Conservation (phyloP, 53 echinoderm and acorn worm genomes). For the Hippasteria phrygiana region DNA sequence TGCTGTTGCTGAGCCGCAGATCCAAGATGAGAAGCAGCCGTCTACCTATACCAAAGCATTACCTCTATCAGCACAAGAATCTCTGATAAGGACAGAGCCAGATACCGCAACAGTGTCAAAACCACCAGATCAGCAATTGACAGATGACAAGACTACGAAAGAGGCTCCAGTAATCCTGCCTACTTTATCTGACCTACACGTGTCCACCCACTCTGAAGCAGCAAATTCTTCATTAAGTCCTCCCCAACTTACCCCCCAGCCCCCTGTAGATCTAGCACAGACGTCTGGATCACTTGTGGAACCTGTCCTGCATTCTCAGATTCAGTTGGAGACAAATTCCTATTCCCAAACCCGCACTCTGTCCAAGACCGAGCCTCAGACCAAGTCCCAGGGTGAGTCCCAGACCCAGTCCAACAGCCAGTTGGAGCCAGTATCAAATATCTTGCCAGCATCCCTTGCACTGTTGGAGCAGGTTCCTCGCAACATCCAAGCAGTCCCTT, state of each 20-base stretch:
- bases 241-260: conserved; percentile 29
- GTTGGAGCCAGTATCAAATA: neutral
- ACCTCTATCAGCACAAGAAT: neutral
- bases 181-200: neutral
- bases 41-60: neutral
- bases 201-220: neutral
- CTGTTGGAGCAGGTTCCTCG: neutral
- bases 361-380: too few relatives aligned
- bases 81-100: neutral
- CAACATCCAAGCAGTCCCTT: neutral
- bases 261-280: neutral
- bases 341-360: too few relatives aligned
- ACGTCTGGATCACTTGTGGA: neutral
- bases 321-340: neutral
- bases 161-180: neutral
- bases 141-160: neutral
- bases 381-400: neutral
- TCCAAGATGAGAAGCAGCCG: neutral
- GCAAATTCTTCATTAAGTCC: neutral
- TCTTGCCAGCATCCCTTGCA: neutral
- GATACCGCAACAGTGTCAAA: neutral
- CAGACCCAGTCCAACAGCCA: neutral
- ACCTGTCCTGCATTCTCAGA: neutral
- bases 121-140: neutral
- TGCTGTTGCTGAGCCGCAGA: neutral